Evolutionary conservation across 2,888 invertebrate species (phyloP).

Genomic region (Hyposoter didymator): DNA sequence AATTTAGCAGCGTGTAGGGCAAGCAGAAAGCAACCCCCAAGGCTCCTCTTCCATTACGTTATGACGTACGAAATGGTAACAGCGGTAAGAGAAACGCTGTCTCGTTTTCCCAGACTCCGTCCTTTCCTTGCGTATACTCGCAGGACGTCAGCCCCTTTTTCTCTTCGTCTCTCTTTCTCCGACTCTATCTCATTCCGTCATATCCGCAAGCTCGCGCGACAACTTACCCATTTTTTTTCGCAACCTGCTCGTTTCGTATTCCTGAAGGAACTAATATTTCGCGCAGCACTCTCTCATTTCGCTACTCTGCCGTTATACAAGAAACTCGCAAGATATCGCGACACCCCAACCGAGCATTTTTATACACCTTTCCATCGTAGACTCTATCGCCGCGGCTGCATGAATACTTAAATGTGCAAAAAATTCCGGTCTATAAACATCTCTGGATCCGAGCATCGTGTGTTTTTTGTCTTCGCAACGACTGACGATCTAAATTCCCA

Average conservation of each 20-base stretch:
- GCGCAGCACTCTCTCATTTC: conserved; percentile 23
- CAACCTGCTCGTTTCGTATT: conserved; percentile 43
- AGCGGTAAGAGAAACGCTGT: conserved; percentile 20
- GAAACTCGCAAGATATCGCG: conserved; percentile 19
- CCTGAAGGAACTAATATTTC: conserved; percentile 62
- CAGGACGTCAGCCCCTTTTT: not conserved
- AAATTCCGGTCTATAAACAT: not conserved
- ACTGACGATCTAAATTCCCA: too few relatives aligned
- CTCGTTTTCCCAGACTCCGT: conserved; percentile 45
- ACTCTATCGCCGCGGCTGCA: not conserved
- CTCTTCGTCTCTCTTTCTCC: not conserved
- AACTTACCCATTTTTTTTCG: conserved; percentile 11
- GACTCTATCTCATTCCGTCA: conserved; percentile 3
- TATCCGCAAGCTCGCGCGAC: not conserved
- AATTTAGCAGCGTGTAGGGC: conserved; percentile 18
- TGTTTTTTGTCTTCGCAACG: too few relatives aligned
- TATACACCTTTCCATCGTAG: not conserved
- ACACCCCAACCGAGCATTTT: not conserved
- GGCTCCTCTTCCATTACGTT: conserved; percentile 68
- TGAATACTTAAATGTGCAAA: not conserved
- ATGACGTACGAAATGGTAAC: conserved; percentile 61
- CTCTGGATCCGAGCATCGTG: too few relatives aligned
- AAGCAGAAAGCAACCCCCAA: conserved; percentile 55
- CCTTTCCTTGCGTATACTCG: not conserved
- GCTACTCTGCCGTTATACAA: conserved; percentile 36